phyloP scores from a whole-genome alignment of 2,797 vertebrate species.

The Pseudomugil gertrudae region DNA sequence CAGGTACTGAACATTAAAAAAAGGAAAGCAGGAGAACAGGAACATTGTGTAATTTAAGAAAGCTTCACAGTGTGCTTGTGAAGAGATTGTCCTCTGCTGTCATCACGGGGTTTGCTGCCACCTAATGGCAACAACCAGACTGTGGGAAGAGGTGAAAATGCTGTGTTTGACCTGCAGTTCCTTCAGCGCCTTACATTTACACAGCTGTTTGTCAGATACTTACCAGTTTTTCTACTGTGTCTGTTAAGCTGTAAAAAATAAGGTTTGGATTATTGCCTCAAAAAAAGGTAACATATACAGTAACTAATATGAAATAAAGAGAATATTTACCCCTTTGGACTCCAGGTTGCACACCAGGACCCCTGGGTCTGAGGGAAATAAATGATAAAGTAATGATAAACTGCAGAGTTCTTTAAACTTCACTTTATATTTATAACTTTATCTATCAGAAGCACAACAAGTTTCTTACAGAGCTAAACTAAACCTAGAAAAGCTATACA shows the following conservation, averaged over 20 bases:
- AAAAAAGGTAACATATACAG: not conserved
- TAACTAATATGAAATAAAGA: not conserved
- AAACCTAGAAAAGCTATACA: not conserved
- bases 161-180: not conserved
- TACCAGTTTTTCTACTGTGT: constrained; percentile 26
- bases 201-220: constrained; percentile 12
- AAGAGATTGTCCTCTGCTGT: constrained; percentile 49
- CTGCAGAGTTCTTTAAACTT: not conserved
- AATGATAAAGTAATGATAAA: not conserved
- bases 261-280: constrained; percentile 2
- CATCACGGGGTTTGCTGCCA: constrained; percentile 60
- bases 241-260: constrained; percentile 32
- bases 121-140: constrained; percentile 44
- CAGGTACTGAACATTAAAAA: constrained; percentile 34
- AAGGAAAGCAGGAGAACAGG: constrained; percentile 21
- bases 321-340: constrained; percentile 78
- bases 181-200: not conserved
- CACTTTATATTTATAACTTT: not conserved
- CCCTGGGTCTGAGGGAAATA: constrained; percentile 69
- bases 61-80: constrained; percentile 34
- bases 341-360: constrained; percentile 78
- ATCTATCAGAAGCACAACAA: not conserved
- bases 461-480: not conserved
- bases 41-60: constrained; percentile 41
- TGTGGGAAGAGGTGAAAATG: not conserved